Conservation (phyloP, 2,797 vertebrate species). For the Podargus strigoides region DNA sequence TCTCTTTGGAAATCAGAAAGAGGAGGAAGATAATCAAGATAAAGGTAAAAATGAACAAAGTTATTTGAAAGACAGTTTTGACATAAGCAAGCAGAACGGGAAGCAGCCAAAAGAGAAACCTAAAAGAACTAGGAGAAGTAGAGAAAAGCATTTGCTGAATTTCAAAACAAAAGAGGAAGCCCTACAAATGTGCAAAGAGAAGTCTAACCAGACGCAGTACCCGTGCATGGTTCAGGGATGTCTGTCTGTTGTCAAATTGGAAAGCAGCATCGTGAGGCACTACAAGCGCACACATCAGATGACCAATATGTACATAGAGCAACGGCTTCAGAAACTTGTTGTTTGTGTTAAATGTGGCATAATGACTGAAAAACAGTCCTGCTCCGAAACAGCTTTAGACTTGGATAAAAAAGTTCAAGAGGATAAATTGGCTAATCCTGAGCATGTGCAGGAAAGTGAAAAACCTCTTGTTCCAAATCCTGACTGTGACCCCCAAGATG, state of each 20-base stretch:
- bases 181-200: constrained; percentile 92
- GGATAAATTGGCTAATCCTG: constrained; percentile 5
- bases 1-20: constrained; percentile 84
- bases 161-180: constrained; percentile 91
- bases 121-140: constrained; percentile 77
- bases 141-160: constrained; percentile 75
- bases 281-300: constrained; percentile 86
- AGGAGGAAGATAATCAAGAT: constrained; percentile 77
- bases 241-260: constrained; percentile 86
- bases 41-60: constrained; percentile 73
- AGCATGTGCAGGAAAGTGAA: neutral
- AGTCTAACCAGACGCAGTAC: constrained; percentile 81
- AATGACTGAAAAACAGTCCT: constrained; percentile 68
- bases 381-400: constrained; percentile 35
- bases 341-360: constrained; percentile 76
- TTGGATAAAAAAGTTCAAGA: constrained; percentile 55
- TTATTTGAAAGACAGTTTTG: constrained; percentile 42
- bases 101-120: constrained; percentile 61
- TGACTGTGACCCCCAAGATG: neutral
- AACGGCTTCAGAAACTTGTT: constrained; percentile 79
- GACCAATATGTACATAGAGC: constrained; percentile 69
- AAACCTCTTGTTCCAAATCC: neutral
- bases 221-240: constrained; percentile 96
- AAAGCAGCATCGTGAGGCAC: constrained; percentile 89
- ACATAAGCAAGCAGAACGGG: constrained; percentile 55